Evolutionary conservation across 2,888 invertebrate genomes (phyloP).

Genomic region (Ophonus ardosiacus): DNA sequence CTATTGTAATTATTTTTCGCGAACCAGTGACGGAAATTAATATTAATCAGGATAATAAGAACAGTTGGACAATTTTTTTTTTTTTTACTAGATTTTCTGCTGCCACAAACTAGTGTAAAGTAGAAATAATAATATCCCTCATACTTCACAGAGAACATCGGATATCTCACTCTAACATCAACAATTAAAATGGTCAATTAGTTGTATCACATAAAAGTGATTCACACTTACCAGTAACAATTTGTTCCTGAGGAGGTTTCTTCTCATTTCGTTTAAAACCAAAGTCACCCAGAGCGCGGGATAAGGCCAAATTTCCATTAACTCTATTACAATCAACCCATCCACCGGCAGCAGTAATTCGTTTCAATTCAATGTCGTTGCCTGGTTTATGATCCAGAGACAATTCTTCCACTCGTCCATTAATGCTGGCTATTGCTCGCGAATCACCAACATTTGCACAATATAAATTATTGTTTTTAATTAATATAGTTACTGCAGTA

Average conservation of each 20-base stretch:
- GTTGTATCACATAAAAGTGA: no score
- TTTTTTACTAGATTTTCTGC: no score
- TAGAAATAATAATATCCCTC: no score
- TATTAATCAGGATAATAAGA: no score
- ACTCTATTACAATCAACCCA: conserved; percentile 98
- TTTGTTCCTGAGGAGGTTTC: conserved; percentile 94
- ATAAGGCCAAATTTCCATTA: conserved; percentile 98
- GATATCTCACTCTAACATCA: no score
- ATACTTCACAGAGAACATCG: no score
- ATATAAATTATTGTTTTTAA: conserved; percentile 91
- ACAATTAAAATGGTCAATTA: no score
- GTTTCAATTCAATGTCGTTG: conserved; percentile 89
- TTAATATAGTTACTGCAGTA: conserved; percentile 91
- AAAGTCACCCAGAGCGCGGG: conserved; percentile 97
- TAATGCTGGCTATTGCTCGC: conserved; percentile 92
- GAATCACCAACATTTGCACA: conserved; percentile 99
- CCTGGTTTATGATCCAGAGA: conserved; percentile 98
- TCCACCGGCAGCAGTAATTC: conserved; percentile 96
- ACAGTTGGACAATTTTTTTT: no score
- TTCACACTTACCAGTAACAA: conserved; percentile 90
- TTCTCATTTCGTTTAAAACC: conserved; percentile 94
- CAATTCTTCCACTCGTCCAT: conserved; percentile 85
- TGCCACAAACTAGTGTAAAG: no score
- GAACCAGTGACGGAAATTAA: no score
- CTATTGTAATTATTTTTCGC: no score